Conservation (phyloP, 1,140 invertebrate species). For the Musca vetustissima region DNA sequence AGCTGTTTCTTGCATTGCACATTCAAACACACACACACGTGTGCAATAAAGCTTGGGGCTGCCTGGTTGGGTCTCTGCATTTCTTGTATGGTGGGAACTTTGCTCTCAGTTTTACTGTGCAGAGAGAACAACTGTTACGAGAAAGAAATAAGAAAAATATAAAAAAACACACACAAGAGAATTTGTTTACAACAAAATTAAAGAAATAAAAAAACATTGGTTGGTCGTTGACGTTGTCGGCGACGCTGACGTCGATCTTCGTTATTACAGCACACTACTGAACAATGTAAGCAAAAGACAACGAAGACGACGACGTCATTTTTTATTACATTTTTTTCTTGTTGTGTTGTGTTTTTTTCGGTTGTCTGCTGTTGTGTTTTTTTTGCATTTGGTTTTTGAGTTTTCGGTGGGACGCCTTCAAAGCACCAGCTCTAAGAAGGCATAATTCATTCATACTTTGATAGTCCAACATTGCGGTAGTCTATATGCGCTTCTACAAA, state of each 20-base stretch:
- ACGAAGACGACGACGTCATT: constrained; percentile 7
- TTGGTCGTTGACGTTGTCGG: background rate
- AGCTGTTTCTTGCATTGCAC: no score
- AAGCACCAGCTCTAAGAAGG: constrained; percentile 14
- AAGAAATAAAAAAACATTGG: no score
- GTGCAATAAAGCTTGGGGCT: no score
- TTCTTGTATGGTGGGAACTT: no score
- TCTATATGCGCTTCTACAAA: constrained; percentile 6
- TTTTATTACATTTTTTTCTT: constrained; percentile 18
- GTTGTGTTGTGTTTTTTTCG: constrained; percentile 2
- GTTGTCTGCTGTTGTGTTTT: background rate
- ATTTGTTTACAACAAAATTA: no score
- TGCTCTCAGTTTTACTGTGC: no score
- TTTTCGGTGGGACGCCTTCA: constrained; percentile 19
- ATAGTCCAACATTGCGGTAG: constrained; percentile 23
- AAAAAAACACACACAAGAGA: no score
- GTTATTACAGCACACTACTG: constrained; percentile 1
- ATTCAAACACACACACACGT: no score
- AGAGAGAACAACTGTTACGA: no score
- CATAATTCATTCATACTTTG: constrained; percentile 23
- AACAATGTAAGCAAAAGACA: background rate
- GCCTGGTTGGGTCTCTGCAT: no score
- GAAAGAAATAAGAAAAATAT: no score
- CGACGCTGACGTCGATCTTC: constrained; percentile 7
- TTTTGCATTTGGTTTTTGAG: background rate